Percentiles rank a stretch among this genome's conserved stretches.
phyloP scores from a whole-genome alignment of 2,797 vertebrate genomes.

The Meriones psammophilus region DNA sequence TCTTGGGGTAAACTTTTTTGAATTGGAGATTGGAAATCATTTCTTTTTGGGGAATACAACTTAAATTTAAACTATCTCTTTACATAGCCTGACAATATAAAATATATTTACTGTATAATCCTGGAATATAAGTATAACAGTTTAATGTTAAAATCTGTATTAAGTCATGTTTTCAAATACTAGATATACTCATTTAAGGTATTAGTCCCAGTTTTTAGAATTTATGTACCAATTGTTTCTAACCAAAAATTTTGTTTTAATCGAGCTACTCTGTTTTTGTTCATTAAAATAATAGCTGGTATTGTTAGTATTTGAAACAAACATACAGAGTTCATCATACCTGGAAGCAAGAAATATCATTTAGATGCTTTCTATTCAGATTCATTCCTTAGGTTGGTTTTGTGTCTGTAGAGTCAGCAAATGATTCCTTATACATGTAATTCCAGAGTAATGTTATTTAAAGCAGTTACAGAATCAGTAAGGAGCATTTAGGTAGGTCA shows the following conservation, averaged over 20 bases:
- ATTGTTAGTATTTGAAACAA: slow-evolving; percentile 72
- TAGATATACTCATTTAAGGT: slow-evolving; percentile 71
- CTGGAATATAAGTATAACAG: slow-evolving; percentile 57
- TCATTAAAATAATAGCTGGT: slow-evolving; percentile 46
- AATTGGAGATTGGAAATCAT: slow-evolving; percentile 68
- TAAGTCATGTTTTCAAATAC: slow-evolving; percentile 70
- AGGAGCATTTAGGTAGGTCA: slow-evolving; percentile 71
- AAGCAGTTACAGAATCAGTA: slow-evolving; percentile 62
- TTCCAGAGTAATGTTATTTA: slow-evolving; percentile 69
- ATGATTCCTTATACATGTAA: slow-evolving; percentile 72
- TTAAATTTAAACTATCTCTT: slow-evolving; percentile 56
- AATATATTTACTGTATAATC: slow-evolving; percentile 75
- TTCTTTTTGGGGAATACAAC: slow-evolving; percentile 62
- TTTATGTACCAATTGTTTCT: slow-evolving; percentile 72
- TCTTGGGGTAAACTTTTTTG: slow-evolving; percentile 71
- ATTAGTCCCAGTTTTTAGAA: slow-evolving; percentile 61
- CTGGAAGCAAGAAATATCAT: slow-evolving; percentile 80
- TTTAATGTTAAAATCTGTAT: slow-evolving; percentile 73
- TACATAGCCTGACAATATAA: slow-evolving; percentile 71
- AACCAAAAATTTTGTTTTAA: slow-evolving; percentile 66
- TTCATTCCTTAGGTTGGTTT: slow-evolving; percentile 77
- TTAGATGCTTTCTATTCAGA: slow-evolving; percentile 61
- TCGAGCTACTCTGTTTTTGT: slow-evolving; percentile 45
- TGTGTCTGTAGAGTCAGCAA: slow-evolving; percentile 78
- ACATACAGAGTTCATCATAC: slow-evolving; percentile 73